Evolutionary conservation across 2,888 invertebrate species (phyloP), one percentile per base, ranked within the genome.

Genomic region (Brachyptera risi): DNA sequence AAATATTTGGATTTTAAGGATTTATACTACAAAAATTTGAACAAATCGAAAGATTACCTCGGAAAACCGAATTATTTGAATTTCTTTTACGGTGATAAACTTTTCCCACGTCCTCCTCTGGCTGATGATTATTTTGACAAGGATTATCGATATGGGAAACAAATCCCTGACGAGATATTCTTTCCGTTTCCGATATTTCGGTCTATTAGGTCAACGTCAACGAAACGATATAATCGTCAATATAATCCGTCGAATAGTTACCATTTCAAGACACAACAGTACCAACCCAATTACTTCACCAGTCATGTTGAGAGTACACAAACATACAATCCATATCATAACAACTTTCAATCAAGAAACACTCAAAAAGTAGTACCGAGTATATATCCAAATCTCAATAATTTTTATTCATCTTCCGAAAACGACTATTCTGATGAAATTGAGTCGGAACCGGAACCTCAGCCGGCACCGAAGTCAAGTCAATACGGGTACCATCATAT

Each of bases 1-100:
- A 54, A 54, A 35, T 54, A 54, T 37, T 4, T 23, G 19, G 54
- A 54, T 37, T 54, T 54, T 35, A 47, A 47, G 24, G 47, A 47
- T 7, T 23, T 47, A 13, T 47, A 24, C 24, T 47, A 4, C 23
- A 47, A 47, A 47, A 47, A 24, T 13, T 47, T 47, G 21, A 21
- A 47, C 21, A 24, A 47, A 47, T 17, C 19, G n/a, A 47, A 47
- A 47, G 24, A 24, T 3, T 7, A 1, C 2, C 47, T n/a, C 7
- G 47, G 24, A n/a, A 47, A 47, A 21, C 3, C 3, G 23, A 47
- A 47, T 47, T 24, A 47, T 47, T 37, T 19, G 11, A 37, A 37
- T 17, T 19, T 19, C 13, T 54, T 54, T 37, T 19, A 35, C 13
- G 23, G 35, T 3, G 37, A 37, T 31, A 51, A 51, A 19, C 44